Percentiles rank a stretch among this genome's conserved stretches.
Conservation (phyloP, 2,888 invertebrate genomes). For the Rhaphigaster nebulosa region DNA sequence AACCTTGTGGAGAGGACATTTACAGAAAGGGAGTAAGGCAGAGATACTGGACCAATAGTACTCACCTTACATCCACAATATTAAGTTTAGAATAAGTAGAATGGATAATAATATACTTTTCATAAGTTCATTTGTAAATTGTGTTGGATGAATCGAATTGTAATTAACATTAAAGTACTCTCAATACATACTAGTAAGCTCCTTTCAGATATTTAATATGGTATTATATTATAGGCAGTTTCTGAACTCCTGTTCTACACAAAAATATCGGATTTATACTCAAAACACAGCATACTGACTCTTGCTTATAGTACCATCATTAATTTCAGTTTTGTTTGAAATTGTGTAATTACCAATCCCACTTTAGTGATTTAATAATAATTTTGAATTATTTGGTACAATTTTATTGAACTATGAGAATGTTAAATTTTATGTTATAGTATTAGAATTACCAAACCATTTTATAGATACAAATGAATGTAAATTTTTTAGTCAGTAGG, state of each 20-base stretch:
- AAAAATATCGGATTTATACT: neutral
- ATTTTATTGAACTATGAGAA: neutral
- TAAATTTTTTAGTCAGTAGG: neutral
- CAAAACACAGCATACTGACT: neutral
- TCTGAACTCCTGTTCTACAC: neutral
- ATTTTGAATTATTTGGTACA: neutral
- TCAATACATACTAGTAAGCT: no score
- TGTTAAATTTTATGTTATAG: neutral
- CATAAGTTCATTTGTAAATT: no score
- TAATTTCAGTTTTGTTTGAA: neutral
- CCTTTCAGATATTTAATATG: no score
- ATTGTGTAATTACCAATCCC: neutral
- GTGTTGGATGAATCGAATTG: no score
- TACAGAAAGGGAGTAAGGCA: no score
- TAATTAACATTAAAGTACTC: no score
- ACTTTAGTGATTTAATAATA: neutral
- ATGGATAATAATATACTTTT: no score
- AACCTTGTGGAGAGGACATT: no score
- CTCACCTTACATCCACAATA: no score
- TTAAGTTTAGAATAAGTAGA: no score
- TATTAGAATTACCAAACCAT: neutral
- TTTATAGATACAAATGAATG: neutral
- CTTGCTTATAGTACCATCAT: neutral
- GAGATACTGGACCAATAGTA: no score
- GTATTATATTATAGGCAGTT: no score